These are phyloP conservation scores for Eulemur macaco DNA, from an alignment of 2,113 vertebrate genomes.

Conservation along the genomic window DNA sequence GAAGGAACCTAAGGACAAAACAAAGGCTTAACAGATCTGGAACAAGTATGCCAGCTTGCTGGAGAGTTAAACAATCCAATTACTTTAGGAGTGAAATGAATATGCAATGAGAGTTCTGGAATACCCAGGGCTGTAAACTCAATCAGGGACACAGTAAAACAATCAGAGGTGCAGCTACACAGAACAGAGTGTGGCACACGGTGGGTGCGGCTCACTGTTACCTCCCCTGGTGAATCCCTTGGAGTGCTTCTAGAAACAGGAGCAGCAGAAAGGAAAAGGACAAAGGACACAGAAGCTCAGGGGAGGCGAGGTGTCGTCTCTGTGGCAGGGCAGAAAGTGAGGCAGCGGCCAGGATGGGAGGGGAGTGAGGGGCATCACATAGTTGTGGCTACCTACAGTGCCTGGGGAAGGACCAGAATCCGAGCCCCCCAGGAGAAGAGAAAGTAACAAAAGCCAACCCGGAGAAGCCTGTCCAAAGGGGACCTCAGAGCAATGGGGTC, in stretches of 20 bases:
- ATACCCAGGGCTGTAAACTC: background rate
- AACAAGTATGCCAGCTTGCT: background rate
- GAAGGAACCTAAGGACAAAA: background rate
- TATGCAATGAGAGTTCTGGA: background rate
- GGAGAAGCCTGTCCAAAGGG: background rate
- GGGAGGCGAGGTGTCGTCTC: background rate
- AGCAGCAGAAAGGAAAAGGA: background rate
- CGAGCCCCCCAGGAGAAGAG: background rate
- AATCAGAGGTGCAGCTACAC: background rate
- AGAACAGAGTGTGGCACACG: too few relatives aligned
- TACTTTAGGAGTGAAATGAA: background rate
- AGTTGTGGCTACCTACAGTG: background rate
- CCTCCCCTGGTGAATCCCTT: fast-evolving
- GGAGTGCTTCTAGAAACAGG: too few relatives aligned
- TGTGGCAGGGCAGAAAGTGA: fast-evolving
- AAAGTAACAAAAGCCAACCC: background rate
- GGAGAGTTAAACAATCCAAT: background rate
- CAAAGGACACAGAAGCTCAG: background rate
- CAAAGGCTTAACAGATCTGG: background rate
- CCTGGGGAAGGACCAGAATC: fast-evolving
- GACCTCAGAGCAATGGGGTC: background rate
- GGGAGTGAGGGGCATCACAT: background rate
- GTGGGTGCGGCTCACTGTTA: background rate
- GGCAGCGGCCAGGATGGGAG: background rate
- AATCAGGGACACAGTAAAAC: background rate